Evolutionary conservation across 1,140 invertebrate species (phyloP).

Genomic region (Akabosia matsudoensis): DNA sequence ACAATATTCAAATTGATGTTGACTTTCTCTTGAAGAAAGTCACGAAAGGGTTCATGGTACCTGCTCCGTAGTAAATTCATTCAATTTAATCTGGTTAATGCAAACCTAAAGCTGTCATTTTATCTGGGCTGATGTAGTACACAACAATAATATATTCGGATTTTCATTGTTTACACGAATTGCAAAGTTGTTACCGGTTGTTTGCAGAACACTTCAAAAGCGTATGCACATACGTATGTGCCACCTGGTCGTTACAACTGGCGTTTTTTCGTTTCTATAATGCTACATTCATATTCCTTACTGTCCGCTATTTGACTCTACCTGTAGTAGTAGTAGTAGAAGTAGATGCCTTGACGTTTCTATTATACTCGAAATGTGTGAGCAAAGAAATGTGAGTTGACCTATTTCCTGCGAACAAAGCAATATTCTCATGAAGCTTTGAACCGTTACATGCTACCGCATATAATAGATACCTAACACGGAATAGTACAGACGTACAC

Average conservation of each 20-base stretch:
- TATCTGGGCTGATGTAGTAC: too few relatives aligned
- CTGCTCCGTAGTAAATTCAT: too few relatives aligned
- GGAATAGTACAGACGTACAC: too few relatives aligned
- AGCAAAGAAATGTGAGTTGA: neutral
- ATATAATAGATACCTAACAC: too few relatives aligned
- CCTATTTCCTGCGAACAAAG: conserved; percentile 1
- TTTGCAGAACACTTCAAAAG: too few relatives aligned
- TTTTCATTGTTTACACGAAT: too few relatives aligned
- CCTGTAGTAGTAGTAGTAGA: neutral
- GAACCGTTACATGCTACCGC: neutral
- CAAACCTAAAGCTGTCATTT: too few relatives aligned
- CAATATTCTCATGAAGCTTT: neutral
- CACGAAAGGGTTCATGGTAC: neutral
- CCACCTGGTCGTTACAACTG: too few relatives aligned
- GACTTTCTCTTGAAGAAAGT: neutral
- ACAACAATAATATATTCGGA: too few relatives aligned
- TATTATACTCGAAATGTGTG: neutral
- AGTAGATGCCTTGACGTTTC: neutral
- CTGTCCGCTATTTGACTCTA: neutral
- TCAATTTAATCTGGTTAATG: too few relatives aligned
- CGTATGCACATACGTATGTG: too few relatives aligned
- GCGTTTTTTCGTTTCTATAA: neutral
- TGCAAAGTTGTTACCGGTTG: too few relatives aligned
- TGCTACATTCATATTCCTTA: neutral
- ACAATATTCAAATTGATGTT: neutral